Evolutionary conservation across 2,888 invertebrate genomes (phyloP), one percentile per base, ranked within the genome.

Genomic region (Lepidochrysops patricia): DNA sequence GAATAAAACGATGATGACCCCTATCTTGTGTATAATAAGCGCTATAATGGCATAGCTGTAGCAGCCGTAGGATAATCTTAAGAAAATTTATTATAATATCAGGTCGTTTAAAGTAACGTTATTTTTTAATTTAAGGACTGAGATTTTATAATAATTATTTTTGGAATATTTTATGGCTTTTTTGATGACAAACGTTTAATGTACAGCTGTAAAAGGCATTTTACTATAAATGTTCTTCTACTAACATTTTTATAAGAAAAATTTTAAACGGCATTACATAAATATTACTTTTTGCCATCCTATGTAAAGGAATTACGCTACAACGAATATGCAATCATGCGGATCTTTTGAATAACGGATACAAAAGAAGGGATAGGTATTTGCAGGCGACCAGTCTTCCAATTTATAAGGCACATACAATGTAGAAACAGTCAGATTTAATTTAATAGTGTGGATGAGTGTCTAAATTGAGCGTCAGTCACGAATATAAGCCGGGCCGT

Each of bases 391-490:
- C 19, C 9, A 43, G 19, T 19, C 43, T 43, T 43, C 19, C 43
- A 12, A 43, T 19, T 23, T 1, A 19, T 19, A 19, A 43, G 43
- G 12, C 43, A 23, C 9, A 19, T 43, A 43, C 43, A 43, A 43
- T 43, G 43, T 19, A 43, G 43, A 43, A 23, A 23, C 43, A 9
- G 43, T 2, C 43, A 9, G 43, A 43, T 43, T 43, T 19, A 19
- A 43, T 43, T 43, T 23, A 9, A 43, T 43, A 19, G 43, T 43
- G 13, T n/a, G 26, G 27, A 13, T 52, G 15, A 27, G 19, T 19
- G 54, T 54, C 27, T 54, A 54, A 54, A 52, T 52, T 27, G 15
- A 27, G 52, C 27, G 13, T 27, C 52, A 52, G 26, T 27, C 52
- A 32, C 54, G 27, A 26, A 52, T 29, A 50, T 26, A 54, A 29